Conservation (phyloP, 2,113 vertebrate genomes). For the Notiomystis cincta region DNA sequence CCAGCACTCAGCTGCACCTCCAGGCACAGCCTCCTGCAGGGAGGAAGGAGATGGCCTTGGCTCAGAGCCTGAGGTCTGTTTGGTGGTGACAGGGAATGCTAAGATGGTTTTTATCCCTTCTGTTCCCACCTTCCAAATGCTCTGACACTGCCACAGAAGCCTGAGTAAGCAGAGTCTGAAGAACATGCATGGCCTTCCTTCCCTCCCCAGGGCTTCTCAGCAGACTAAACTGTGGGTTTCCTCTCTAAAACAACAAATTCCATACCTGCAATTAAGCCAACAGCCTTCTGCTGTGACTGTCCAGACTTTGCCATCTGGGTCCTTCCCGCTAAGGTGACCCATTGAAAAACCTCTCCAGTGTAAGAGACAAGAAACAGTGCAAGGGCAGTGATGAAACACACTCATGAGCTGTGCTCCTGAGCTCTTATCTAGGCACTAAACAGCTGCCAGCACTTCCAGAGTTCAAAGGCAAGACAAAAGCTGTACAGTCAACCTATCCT, state of each 20-base stretch:
- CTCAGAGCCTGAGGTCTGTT: neutral
- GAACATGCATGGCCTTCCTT: neutral
- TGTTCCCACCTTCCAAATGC: neutral
- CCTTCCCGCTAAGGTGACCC: neutral
- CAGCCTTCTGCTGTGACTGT: neutral
- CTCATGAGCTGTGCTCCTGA: neutral
- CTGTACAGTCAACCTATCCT: neutral
- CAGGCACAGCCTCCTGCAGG: neutral
- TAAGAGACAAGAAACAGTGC: neutral
- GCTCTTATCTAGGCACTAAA: neutral
- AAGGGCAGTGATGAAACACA: neutral
- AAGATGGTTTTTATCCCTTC: neutral
- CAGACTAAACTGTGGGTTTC: slow-evolving; percentile 64
- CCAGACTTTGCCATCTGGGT: neutral
- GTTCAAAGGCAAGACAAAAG: slow-evolving; percentile 17
- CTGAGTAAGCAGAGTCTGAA: neutral
- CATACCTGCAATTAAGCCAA: neutral
- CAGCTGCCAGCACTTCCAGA: neutral
- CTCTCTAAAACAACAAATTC: slow-evolving; percentile 4
- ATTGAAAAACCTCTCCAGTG: neutral
- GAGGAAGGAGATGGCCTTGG: neutral
- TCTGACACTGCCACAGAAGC: neutral
- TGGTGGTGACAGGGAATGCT: neutral
- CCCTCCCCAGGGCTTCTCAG: neutral
- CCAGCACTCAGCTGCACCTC: neutral